Percentiles rank a stretch among this genome's conserved stretches.
Evolutionary conservation across 2,113 vertebrate species (phyloP).

Genomic region (Agapornis roseicollis): DNA sequence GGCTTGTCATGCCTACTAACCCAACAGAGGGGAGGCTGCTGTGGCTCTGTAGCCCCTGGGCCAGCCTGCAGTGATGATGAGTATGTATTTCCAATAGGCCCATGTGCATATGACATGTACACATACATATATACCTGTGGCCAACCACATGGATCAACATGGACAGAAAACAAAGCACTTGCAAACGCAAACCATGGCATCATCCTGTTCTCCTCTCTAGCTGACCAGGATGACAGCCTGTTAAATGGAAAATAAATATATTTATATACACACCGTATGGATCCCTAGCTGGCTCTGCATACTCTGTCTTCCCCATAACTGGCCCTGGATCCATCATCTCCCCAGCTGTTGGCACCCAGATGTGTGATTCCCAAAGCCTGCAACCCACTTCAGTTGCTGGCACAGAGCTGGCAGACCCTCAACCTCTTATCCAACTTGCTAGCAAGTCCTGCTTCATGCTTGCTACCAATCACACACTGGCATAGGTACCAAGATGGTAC

Average conservation of each 20-base stretch:
- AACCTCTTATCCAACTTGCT: neutral
- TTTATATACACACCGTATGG: neutral
- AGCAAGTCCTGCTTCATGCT: neutral
- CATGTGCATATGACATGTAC: fast-evolving
- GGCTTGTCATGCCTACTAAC: neutral
- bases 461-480: neutral
- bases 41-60: fast-evolving
- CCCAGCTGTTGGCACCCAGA: neutral
- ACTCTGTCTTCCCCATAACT: neutral
- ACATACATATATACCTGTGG: neutral
- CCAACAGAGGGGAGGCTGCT: neutral
- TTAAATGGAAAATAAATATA: neutral
- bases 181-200: neutral
- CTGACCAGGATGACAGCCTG: neutral
- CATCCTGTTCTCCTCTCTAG: neutral
- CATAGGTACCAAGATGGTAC: neutral
- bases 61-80: neutral
- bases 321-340: neutral
- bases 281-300: neutral
- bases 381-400: neutral
- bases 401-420: neutral
- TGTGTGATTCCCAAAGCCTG: fast-evolving
- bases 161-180: neutral
- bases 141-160: neutral
- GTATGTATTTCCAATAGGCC: fast-evolving